phyloP scores from a whole-genome alignment of 1,140 invertebrate genomes.

The Rhopalosiphum maidis region DNA sequence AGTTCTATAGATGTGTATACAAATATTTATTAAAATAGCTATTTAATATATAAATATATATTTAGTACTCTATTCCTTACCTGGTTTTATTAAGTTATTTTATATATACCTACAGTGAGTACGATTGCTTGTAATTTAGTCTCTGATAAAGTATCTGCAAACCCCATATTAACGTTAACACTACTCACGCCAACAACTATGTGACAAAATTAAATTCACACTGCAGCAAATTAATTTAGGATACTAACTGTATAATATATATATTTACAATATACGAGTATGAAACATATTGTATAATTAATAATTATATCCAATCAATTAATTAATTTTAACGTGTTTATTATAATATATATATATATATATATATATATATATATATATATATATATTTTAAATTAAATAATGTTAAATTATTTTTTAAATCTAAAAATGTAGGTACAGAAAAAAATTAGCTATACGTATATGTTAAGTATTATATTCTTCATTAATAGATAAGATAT shows the following conservation, averaged over 20 bases:
- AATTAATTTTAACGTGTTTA: no score
- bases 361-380: no score
- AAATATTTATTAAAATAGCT: neutral
- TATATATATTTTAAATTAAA: no score
- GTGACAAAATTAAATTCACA: neutral
- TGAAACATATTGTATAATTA: no score
- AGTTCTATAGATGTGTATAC: no score
- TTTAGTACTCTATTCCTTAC: neutral
- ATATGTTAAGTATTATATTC: neutral
- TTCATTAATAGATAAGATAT: neutral
- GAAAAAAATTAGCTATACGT: no score
- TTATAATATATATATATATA: no score
- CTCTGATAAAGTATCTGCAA: neutral
- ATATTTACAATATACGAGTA: no score
- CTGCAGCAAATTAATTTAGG: neutral
- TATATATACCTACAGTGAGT: neutral
- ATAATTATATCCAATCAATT: no score
- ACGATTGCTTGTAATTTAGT: neutral
- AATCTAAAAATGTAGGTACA: no score
- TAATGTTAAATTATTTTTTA: no score
- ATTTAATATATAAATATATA: neutral
- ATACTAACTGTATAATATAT: no score
- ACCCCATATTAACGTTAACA: neutral
- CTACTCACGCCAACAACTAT: neutral
- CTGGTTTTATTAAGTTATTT: neutral